These are phyloP conservation scores for Pseudorasbora parva DNA, from an alignment of 2,113 vertebrate species.

Conservation along the genomic window DNA sequence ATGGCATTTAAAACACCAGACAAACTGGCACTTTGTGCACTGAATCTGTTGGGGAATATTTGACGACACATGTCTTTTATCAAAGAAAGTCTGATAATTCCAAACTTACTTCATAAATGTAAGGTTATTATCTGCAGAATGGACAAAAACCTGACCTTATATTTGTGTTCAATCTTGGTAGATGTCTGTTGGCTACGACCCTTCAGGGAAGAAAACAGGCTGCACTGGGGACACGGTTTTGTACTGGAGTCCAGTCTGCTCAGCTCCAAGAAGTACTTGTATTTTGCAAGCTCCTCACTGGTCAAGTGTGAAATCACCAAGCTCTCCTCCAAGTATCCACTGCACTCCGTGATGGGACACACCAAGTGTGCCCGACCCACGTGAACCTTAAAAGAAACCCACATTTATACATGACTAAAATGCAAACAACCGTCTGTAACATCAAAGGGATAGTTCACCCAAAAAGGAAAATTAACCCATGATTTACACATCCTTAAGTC, in stretches of 20 bases:
- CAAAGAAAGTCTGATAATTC: background rate
- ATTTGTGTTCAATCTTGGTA: slow-evolving; percentile 89
- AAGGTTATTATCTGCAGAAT: background rate
- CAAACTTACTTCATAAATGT: too few relatives aligned
- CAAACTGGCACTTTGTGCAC: slow-evolving; percentile 92
- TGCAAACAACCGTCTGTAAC: background rate
- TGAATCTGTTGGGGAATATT: slow-evolving; percentile 80
- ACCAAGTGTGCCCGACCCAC: slow-evolving; percentile 85
- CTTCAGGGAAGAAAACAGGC: slow-evolving; percentile 92
- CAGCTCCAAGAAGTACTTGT: slow-evolving; percentile 95
- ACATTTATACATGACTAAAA: background rate
- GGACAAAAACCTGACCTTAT: slow-evolving; percentile 83
- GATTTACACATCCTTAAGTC: too few relatives aligned
- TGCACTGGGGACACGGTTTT: slow-evolving; percentile 97
- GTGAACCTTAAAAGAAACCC: slow-evolving; percentile 79
- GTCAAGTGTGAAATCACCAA: slow-evolving; percentile 85
- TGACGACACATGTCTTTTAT: background rate
- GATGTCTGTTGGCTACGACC: slow-evolving; percentile 80
- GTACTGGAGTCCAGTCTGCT: slow-evolving; percentile 93
- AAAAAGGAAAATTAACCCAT: too few relatives aligned
- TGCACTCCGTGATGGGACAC: slow-evolving; percentile 95
- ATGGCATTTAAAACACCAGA: slow-evolving; percentile 99
- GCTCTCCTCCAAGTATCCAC: slow-evolving; percentile 89
- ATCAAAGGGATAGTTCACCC: too few relatives aligned
- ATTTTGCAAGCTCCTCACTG: slow-evolving; percentile 88